Conservation (phyloP, 2,797 vertebrate genomes). For the Takifugu rubripes region DNA sequence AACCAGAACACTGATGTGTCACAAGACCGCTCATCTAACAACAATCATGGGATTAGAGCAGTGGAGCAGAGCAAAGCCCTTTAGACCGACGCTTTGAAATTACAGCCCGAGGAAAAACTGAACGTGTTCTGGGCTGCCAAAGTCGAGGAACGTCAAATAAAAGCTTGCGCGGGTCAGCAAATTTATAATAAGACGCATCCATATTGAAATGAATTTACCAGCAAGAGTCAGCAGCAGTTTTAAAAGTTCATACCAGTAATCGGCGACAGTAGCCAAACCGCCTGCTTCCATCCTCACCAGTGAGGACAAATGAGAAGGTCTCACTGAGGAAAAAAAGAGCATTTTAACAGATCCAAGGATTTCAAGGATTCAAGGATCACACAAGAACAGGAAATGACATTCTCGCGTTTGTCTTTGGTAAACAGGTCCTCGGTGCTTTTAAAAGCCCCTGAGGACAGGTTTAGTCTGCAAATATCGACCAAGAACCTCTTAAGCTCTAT, state of each 20-base stretch:
- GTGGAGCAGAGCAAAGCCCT: constrained; percentile 32
- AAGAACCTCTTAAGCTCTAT: constrained; percentile 25
- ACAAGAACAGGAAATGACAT: constrained; percentile 13
- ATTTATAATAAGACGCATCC: not conserved
- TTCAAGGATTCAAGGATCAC: constrained; percentile 6
- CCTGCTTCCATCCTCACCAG: constrained; percentile 95
- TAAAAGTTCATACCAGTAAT: constrained; percentile 82
- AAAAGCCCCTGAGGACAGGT: constrained; percentile 19
- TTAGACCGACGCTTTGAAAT: constrained; percentile 7
- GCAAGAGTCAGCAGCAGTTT: not conserved
- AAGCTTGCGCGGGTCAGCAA: not conserved
- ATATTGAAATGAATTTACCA: not conserved
- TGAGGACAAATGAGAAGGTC: constrained; percentile 98
- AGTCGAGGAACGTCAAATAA: constrained; percentile 1
- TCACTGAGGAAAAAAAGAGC: constrained; percentile 73
- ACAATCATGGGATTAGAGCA: constrained; percentile 25
- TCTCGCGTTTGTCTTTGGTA: constrained; percentile 2
- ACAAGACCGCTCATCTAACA: constrained; percentile 37
- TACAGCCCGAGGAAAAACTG: constrained; percentile 1
- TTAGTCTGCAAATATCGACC: constrained; percentile 37
- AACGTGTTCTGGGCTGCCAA: not conserved
- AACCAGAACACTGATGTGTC: constrained; percentile 31
- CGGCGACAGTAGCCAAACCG: constrained; percentile 96
- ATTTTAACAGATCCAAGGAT: constrained; percentile 3
- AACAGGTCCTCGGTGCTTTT: constrained; percentile 11